phyloP scores from a whole-genome alignment of 2,888 invertebrate species.

The Spilarctia lutea region DNA sequence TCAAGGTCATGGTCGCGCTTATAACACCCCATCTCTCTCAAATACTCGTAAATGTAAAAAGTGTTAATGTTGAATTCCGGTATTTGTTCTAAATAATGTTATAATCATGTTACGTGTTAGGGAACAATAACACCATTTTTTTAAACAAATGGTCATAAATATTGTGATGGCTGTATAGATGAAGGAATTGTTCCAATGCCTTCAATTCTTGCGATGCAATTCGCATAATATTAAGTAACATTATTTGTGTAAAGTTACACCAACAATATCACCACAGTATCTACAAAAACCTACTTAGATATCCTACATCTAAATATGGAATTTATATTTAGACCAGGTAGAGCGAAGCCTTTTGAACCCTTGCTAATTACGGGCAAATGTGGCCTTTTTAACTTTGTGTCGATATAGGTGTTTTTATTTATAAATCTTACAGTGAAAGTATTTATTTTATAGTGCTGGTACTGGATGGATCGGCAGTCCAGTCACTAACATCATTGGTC shows the following conservation, averaged over 20 bases:
- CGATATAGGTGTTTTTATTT: slow-evolving; percentile 2
- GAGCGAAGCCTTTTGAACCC: slow-evolving; percentile 7
- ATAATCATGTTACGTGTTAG: no score
- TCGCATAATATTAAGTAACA: neutral
- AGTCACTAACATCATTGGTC: neutral
- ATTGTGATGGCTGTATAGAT: neutral
- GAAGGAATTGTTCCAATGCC: neutral
- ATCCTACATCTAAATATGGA: neutral
- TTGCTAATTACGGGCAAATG: neutral
- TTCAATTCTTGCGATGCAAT: neutral
- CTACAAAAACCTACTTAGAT: neutral
- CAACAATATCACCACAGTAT: neutral
- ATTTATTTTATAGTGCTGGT: neutral
- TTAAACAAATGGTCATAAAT: neutral
- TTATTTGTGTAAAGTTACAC: neutral
- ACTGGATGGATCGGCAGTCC: neutral
- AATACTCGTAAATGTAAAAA: slow-evolving; percentile 6
- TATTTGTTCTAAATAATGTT: slow-evolving; percentile 10
- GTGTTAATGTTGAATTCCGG: slow-evolving; percentile 7
- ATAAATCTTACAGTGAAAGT: neutral
- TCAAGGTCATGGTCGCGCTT: slow-evolving; percentile 15
- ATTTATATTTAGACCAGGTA: slow-evolving; percentile 8
- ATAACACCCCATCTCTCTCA: neutral
- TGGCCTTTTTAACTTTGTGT: slow-evolving; percentile 1
- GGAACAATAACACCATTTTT: no score